Evolutionary conservation across 2,888 invertebrate genomes (phyloP).

Genomic region (Aphodius granarius): DNA sequence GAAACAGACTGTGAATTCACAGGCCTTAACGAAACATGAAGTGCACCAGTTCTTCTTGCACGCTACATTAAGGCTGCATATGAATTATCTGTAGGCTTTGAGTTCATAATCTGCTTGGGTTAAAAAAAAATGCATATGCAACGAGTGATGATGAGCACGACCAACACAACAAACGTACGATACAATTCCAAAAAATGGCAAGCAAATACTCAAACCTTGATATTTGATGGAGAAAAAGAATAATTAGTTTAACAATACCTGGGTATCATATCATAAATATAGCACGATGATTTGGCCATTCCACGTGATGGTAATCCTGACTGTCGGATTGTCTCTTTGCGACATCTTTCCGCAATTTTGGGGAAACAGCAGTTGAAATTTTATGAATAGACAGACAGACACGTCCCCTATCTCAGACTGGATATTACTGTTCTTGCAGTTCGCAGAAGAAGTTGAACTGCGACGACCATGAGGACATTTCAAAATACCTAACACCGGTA

Average conservation of each 20-base stretch:
- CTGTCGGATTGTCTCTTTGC: constrained; percentile 64
- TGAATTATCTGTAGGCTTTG: background rate
- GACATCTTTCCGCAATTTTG: constrained; percentile 58
- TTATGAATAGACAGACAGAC: background rate
- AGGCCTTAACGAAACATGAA: background rate
- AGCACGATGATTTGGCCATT: constrained; percentile 67
- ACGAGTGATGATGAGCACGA: too few relatives aligned
- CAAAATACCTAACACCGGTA: background rate
- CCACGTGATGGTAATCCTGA: constrained; percentile 70
- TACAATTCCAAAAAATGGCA: too few relatives aligned
- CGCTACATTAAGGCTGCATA: background rate
- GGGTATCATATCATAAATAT: constrained; percentile 55
- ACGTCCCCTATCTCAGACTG: background rate
- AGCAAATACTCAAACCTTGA: background rate
- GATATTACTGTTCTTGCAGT: background rate
- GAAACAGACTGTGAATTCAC: background rate
- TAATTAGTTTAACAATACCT: background rate
- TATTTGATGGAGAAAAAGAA: background rate
- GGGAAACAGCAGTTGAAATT: background rate
- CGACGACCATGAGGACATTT: background rate
- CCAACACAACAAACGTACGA: too few relatives aligned
- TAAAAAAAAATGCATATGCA: background rate
- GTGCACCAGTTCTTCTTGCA: background rate
- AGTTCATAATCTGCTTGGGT: background rate
- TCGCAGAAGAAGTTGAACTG: background rate